Conservation (phyloP, 2,888 invertebrate species). For the Aromia moschata region DNA sequence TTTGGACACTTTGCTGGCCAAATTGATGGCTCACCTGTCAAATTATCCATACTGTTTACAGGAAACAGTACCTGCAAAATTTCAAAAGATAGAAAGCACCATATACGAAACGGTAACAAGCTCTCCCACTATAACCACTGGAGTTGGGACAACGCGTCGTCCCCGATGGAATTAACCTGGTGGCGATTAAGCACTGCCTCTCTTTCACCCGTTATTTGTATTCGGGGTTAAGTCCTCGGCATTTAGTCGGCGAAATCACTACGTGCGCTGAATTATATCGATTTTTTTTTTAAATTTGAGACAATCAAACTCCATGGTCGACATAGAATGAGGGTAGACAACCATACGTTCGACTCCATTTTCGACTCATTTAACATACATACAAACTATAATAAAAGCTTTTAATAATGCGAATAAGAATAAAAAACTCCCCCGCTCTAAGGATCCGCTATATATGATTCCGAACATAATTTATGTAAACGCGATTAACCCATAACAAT, state of each 20-base stretch:
- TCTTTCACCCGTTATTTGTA: conserved; percentile 11
- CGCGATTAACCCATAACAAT: conserved; percentile 26
- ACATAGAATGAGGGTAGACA: conserved; percentile 3
- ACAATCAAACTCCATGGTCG: not conserved
- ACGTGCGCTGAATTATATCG: not conserved
- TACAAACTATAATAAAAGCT: conserved; percentile 21
- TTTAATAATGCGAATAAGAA: conserved; percentile 24
- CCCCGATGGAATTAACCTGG: conserved; percentile 22
- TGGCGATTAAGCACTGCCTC: conserved; percentile 19
- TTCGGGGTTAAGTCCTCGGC: conserved; percentile 3
- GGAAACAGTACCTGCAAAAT: no score
- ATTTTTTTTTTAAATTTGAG: no score
- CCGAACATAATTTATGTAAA: conserved; percentile 28
- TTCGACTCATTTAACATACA: no score
- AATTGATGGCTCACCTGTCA: no score
- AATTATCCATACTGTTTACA: no score
- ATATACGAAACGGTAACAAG: no score
- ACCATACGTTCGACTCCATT: conserved; percentile 11
- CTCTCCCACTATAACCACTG: no score
- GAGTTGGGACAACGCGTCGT: conserved; percentile 14
- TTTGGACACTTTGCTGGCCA: no score
- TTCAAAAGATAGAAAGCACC: no score
- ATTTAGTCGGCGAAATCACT: not conserved
- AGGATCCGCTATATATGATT: conserved; percentile 20
- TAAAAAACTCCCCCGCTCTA: conserved; percentile 15